Evolutionary conservation across 1,140 invertebrate genomes (phyloP).

Genomic region (Belonocnema kinseyi): DNA sequence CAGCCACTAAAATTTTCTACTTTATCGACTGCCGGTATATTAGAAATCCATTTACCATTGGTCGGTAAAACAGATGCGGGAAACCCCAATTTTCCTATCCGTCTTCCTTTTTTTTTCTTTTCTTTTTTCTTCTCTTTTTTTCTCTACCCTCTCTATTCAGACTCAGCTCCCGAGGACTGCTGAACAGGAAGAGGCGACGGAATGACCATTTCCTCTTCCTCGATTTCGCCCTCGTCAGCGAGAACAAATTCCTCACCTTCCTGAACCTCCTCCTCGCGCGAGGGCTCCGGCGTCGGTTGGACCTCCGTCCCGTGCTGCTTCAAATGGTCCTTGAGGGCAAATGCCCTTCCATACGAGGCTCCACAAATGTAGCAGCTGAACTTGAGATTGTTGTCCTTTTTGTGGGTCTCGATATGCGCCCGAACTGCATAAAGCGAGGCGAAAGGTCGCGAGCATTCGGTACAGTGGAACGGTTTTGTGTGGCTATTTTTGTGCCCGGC

Average conservation of each 20-base stretch:
- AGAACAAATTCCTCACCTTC: conserved; percentile 62
- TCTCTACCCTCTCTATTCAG: background rate
- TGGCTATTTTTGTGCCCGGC: conserved; percentile 86
- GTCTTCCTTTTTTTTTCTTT: background rate
- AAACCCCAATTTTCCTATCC: no score
- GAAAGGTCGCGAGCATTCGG: conserved; percentile 82
- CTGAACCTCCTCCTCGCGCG: conserved; percentile 67
- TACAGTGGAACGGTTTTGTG: conserved; percentile 85
- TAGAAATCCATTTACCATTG: no score
- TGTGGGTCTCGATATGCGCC: conserved; percentile 83
- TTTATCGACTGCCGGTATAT: no score
- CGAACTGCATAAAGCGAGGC: conserved; percentile 84
- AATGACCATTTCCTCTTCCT: conserved; percentile 62
- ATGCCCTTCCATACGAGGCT: conserved; percentile 83
- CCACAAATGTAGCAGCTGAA: conserved; percentile 83
- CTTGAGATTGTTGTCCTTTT: conserved; percentile 82
- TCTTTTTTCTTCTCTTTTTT: no score
- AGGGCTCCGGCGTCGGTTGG: conserved; percentile 62
- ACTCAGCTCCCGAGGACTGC: conserved; percentile 53
- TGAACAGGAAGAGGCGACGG: conserved; percentile 56
- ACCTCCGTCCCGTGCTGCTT: conserved; percentile 77
- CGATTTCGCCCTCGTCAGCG: conserved; percentile 60
- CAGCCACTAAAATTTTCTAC: no score
- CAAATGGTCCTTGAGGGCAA: conserved; percentile 83
- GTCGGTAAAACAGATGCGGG: no score